Conservation (phyloP, 2,797 vertebrate genomes). For the Ispidina lecontei region DNA sequence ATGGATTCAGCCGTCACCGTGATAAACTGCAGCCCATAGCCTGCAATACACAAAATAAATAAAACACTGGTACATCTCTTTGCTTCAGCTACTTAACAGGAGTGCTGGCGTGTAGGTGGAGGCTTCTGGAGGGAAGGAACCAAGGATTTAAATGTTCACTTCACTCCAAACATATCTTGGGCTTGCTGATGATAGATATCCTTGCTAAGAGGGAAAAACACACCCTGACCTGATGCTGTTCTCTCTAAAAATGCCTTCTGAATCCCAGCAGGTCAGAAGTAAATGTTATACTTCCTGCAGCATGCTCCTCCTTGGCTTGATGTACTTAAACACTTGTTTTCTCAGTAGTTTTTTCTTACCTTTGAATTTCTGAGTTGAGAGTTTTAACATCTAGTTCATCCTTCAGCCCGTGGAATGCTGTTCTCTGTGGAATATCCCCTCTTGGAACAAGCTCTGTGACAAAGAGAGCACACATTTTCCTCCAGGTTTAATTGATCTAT, state of each 20-base stretch:
- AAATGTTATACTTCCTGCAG: background rate
- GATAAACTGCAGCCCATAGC: constrained; percentile 60
- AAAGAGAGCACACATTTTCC: background rate
- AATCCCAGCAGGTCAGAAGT: background rate
- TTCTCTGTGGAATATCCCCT: background rate
- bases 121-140: background rate
- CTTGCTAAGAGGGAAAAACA: background rate
- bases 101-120: background rate
- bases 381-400: background rate
- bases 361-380: background rate
- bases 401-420: background rate
- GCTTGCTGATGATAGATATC: background rate
- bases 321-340: rapidly evolving
- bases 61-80: constrained; percentile 66
- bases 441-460: background rate
- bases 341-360: background rate
- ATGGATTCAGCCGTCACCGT: constrained; percentile 76
- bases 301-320: background rate
- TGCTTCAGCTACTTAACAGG: constrained; percentile 59
- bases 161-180: background rate
- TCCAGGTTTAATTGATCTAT: background rate
- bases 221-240: background rate
- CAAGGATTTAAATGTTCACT: background rate
- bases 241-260: background rate
- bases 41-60: constrained; percentile 72